phyloP scores from a whole-genome alignment of 2,888 invertebrate species.

The Flexamia atlantica region DNA sequence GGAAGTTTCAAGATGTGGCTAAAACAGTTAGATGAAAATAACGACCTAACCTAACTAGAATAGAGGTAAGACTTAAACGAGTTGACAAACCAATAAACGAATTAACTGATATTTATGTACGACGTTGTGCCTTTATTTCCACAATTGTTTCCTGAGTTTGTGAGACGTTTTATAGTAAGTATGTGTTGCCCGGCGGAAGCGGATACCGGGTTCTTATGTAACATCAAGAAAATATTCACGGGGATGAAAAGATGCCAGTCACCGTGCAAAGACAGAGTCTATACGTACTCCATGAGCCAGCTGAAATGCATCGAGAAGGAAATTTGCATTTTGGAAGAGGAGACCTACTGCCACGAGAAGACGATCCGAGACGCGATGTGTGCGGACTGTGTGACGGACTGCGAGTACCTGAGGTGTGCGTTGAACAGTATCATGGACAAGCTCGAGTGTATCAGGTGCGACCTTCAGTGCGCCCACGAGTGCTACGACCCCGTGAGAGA shows the following conservation, averaged over 20 bases:
- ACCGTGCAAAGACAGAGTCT: constrained; percentile 16
- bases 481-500: constrained; percentile 30
- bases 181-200: constrained; percentile 33
- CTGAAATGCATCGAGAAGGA: constrained; percentile 16
- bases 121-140: too few relatives aligned
- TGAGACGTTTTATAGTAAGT: neutral
- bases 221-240: constrained; percentile 31
- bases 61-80: neutral
- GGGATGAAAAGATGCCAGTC: constrained; percentile 37
- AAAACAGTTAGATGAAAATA: neutral
- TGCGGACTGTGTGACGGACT: neutral
- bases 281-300: constrained; percentile 35
- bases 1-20: neutral
- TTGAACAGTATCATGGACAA: constrained; percentile 9
- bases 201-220: constrained; percentile 4
- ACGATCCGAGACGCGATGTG: constrained; percentile 13
- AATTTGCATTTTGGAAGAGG: constrained; percentile 2
- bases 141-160: too few relatives aligned
- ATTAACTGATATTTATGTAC: neutral
- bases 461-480: constrained; percentile 34
- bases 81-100: neutral
- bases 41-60: neutral
- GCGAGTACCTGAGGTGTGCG: constrained; percentile 8
- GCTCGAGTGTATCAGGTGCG: constrained; percentile 29
- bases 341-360: constrained; percentile 11